Evolutionary conservation across 2,888 invertebrate species (phyloP).

Genomic region (Chloromyia formosa): DNA sequence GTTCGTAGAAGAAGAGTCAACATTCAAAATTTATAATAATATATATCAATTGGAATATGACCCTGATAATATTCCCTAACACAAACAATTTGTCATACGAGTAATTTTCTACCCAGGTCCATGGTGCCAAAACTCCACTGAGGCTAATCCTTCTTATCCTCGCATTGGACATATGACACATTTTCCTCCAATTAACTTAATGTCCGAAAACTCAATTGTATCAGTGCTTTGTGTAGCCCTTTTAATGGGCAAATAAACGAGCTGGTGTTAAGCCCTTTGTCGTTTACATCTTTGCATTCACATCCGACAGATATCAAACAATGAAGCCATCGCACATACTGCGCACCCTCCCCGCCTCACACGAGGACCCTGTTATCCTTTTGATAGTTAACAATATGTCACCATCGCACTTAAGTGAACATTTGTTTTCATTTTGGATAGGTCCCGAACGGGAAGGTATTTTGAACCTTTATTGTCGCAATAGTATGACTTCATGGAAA

Average conservation of each 20-base stretch:
- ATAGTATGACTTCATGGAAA: neutral
- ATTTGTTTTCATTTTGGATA: slow-evolving; percentile 22
- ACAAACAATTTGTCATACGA: neutral
- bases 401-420: slow-evolving; percentile 12
- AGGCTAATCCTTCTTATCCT: slow-evolving; percentile 12
- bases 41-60: no score
- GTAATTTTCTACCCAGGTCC: neutral
- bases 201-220: slow-evolving; percentile 24
- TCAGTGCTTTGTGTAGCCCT: neutral
- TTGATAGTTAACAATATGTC: slow-evolving; percentile 29
- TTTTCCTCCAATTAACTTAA: slow-evolving; percentile 34
- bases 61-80: no score
- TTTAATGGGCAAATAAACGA: slow-evolving; percentile 12
- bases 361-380: slow-evolving; percentile 21
- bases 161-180: slow-evolving; percentile 21
- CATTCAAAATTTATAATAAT: no score
- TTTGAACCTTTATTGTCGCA: neutral
- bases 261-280: slow-evolving; percentile 11
- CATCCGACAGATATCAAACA: neutral
- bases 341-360: neutral
- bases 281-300: slow-evolving; percentile 5
- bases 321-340: slow-evolving; percentile 1
- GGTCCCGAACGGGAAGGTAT: neutral
- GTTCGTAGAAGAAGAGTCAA: no score
- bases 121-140: neutral